Conservation (phyloP, 2,113 vertebrate genomes). For the Zapornia atra region DNA sequence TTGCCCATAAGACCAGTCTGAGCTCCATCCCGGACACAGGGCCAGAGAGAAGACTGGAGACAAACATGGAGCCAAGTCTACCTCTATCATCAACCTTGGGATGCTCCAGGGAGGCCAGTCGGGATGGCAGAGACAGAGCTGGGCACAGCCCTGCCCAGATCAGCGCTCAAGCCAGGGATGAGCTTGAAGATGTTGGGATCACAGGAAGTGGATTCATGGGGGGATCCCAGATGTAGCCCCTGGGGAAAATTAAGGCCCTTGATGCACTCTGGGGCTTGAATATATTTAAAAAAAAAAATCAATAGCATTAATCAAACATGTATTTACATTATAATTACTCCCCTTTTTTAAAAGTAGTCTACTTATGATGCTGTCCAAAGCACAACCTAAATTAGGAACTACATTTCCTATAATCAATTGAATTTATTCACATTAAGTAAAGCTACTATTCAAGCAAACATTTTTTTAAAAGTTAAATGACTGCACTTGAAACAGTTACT, state of each 20-base stretch:
- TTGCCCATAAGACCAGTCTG: background rate
- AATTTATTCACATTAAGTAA: background rate
- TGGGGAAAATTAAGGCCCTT: background rate
- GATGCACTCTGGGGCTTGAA: background rate
- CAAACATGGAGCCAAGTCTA: background rate
- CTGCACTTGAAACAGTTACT: background rate
- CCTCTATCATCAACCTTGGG: background rate
- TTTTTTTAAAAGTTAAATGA: background rate
- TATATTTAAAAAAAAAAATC: background rate
- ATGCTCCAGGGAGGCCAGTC: background rate
- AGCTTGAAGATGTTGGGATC: background rate
- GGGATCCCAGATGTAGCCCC: background rate
- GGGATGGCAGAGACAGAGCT: background rate
- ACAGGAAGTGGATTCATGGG: accelerated
- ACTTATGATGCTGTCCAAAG: background rate
- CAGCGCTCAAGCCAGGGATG: background rate
- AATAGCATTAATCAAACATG: background rate
- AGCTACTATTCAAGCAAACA: background rate
- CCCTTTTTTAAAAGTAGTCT: background rate
- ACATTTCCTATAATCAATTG: background rate
- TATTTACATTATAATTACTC: background rate
- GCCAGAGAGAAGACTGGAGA: background rate
- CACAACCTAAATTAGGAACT: background rate
- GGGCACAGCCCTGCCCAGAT: background rate
- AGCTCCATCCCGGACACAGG: background rate